Conservation (phyloP, 2,797 vertebrate species). For the Epinephelus malabaricus region DNA sequence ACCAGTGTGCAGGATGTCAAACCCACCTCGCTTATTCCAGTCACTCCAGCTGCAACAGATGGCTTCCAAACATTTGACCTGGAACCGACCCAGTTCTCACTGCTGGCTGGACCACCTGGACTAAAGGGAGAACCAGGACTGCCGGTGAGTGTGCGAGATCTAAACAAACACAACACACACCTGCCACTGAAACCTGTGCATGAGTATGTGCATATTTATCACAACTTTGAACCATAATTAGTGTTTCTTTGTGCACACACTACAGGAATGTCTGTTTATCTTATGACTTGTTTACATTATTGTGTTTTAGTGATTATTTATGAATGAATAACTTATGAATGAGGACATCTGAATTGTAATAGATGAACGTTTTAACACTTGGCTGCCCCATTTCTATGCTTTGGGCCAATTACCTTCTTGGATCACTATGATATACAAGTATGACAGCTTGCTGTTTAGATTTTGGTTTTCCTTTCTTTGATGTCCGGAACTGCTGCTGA, state of each 20-base stretch:
- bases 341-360: not conserved
- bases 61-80: slow-evolving; percentile 89
- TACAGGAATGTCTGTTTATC: not conserved
- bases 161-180: slow-evolving; percentile 32
- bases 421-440: slow-evolving; percentile 1
- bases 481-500: slow-evolving; percentile 22
- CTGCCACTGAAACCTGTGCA: slow-evolving; percentile 6
- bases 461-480: slow-evolving; percentile 28
- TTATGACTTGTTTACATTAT: slow-evolving; percentile 18
- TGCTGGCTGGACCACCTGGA: slow-evolving; percentile 89
- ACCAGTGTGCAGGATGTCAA: slow-evolving; percentile 72
- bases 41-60: slow-evolving; percentile 87
- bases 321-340: slow-evolving; percentile 9
- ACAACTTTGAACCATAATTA: not conserved
- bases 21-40: slow-evolving; percentile 71
- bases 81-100: slow-evolving; percentile 90
- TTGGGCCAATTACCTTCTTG: slow-evolving; percentile 15
- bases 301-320: slow-evolving; percentile 19
- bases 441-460: slow-evolving; percentile 27
- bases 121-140: slow-evolving; percentile 93
- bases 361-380: slow-evolving; percentile 21
- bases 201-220: not conserved
- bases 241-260: slow-evolving; percentile 3
- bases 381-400: slow-evolving; percentile 18
- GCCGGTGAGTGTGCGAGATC: slow-evolving; percentile 85